Evolutionary conservation across 2,888 invertebrate genomes (phyloP).

Genomic region (Tinea pellionella): DNA sequence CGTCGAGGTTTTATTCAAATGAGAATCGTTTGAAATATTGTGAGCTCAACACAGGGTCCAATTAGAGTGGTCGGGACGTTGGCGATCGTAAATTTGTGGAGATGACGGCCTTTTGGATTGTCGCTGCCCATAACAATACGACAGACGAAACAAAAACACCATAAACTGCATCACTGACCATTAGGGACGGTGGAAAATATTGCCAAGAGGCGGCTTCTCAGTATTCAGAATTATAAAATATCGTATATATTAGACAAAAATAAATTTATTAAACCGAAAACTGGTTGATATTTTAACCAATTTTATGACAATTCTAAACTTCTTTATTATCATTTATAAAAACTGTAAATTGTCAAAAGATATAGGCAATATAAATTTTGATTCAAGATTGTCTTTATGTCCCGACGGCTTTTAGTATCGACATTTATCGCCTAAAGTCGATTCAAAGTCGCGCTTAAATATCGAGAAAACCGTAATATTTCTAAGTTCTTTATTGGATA

Average conservation of each 20-base stretch:
- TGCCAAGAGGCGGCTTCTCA: not conserved
- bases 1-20: slow-evolving; percentile 30
- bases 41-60: slow-evolving; percentile 23
- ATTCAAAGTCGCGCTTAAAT: not conserved
- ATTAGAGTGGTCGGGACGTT: slow-evolving; percentile 29
- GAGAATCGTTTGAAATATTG: slow-evolving; percentile 27
- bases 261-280: not conserved
- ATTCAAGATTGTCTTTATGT: not conserved
- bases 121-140: slow-evolving; percentile 14
- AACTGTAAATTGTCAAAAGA: not conserved
- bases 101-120: slow-evolving; percentile 24
- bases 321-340: not conserved
- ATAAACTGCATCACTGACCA: not conserved
- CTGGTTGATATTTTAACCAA: not conserved
- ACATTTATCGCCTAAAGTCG: not conserved
- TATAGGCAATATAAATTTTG: not conserved
- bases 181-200: not conserved
- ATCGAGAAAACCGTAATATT: not conserved
- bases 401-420: not conserved
- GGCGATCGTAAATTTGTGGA: slow-evolving; percentile 35
- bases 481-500: not conserved
- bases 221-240: not conserved
- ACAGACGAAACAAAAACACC: slow-evolving; percentile 19
- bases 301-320: slow-evolving; percentile 1
- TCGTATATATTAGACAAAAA: not conserved